These are phyloP conservation scores for Drosophila niveifrons DNA, from an alignment of 2,888 invertebrate genomes.

Conservation along the genomic window DNA sequence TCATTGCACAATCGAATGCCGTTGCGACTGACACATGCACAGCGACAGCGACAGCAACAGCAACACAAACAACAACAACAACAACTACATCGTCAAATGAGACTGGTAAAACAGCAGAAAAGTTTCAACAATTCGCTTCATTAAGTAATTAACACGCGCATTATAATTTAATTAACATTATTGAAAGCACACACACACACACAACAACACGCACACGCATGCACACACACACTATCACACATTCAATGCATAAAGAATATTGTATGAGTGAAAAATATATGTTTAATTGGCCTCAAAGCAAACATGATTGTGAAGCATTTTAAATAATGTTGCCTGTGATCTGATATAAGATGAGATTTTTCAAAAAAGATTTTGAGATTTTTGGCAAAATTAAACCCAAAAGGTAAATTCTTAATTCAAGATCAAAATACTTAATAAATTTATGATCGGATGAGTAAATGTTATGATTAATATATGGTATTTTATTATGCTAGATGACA, in stretches of 20 bases:
- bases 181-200: conserved; percentile 48
- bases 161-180: conserved; percentile 67
- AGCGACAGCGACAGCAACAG: neutral
- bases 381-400: too few species aligned
- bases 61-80: conserved; percentile 6
- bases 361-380: too few species aligned
- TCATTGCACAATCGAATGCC: conserved; percentile 46
- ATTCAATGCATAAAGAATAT: neutral
- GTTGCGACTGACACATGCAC: conserved; percentile 57
- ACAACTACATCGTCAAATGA: conserved; percentile 25
- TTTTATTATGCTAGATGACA: too few species aligned
- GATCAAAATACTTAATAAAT: too few species aligned
- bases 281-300: neutral
- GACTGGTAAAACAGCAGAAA: conserved; percentile 36
- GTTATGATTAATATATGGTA: too few species aligned
- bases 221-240: neutral
- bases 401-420: too few species aligned
- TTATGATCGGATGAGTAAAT: too few species aligned
- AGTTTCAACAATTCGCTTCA: conserved; percentile 65
- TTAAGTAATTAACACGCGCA: conserved; percentile 70
- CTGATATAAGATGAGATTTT: neutral
- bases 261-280: neutral
- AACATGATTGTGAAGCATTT: neutral
- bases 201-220: neutral
- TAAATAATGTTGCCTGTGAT: neutral